A percentile compares a stretch with the other conserved stretches of the same genome.
These are phyloP conservation scores for Cricetomys ansorgei DNA, from an alignment of 2,113 vertebrate genomes.

Conservation along the genomic window DNA sequence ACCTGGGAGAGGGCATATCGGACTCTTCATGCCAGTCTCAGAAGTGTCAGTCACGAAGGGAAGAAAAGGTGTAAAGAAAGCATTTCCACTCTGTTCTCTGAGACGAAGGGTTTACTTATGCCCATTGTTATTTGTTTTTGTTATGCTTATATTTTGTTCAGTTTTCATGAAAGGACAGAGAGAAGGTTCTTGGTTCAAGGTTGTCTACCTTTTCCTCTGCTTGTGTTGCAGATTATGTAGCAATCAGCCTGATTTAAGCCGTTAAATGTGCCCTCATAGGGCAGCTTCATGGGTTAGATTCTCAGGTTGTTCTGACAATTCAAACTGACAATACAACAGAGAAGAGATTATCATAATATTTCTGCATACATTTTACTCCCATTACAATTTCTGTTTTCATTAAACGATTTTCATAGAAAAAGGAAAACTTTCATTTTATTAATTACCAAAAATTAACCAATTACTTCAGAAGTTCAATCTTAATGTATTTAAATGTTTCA, in stretches of 20 bases:
- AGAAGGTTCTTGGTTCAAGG: neutral
- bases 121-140: neutral
- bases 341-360: constrained; percentile 67
- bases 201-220: neutral
- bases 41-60: neutral
- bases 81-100: neutral
- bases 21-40: neutral
- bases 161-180: neutral
- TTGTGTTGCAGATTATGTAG: neutral
- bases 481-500: constrained; percentile 62
- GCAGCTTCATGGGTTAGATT: constrained; percentile 6
- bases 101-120: neutral
- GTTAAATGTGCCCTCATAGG: neutral
- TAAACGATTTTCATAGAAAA: constrained; percentile 50
- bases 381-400: constrained; percentile 38
- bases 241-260: neutral
- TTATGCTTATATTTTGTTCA: neutral
- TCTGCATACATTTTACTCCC: constrained; percentile 55
- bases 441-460: constrained; percentile 69
- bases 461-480: constrained; percentile 65
- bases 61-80: neutral
- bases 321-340: constrained; percentile 21
- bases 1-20: rapidly evolving
- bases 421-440: constrained; percentile 53
- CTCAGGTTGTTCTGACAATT: constrained; percentile 9